These are phyloP conservation scores for Calliopsis andreniformis DNA, from an alignment of 1,140 invertebrate species.

Conservation along the genomic window DNA sequence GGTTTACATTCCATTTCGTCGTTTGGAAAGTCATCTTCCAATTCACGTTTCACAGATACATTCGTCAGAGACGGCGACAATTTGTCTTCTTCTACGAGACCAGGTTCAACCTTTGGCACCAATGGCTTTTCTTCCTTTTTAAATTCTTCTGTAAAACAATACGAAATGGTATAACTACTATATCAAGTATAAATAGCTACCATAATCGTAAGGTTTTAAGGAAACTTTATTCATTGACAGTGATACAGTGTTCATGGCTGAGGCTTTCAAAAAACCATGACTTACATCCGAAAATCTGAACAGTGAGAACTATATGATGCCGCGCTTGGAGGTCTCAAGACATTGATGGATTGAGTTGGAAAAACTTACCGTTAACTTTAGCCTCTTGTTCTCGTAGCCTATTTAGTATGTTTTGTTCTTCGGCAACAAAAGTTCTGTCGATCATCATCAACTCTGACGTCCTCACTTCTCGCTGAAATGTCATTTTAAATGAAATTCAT, in stretches of 20 bases:
- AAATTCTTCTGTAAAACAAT: constrained; percentile 72
- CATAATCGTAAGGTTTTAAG: no score
- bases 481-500: constrained; percentile 12
- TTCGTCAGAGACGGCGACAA: constrained; percentile 61
- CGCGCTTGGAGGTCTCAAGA: background rate
- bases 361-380: constrained; percentile 73
- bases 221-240: no score
- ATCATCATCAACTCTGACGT: constrained; percentile 89
- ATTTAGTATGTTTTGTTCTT: constrained; percentile 84
- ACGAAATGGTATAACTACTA: background rate
- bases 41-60: constrained; percentile 77
- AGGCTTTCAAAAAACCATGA: no score
- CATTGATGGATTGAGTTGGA: background rate
- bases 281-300: no score
- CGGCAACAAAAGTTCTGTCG: constrained; percentile 86
- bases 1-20: constrained; percentile 74
- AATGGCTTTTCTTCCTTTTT: constrained; percentile 79
- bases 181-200: no score
- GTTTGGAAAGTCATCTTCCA: constrained; percentile 76
- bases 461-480: constrained; percentile 84
- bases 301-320: no score
- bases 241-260: no score
- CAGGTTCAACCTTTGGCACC: constrained; percentile 77
- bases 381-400: constrained; percentile 81
- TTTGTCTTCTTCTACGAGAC: constrained; percentile 69